phyloP scores from a whole-genome alignment of 2,888 invertebrate genomes.

The Eutolmus rufibarbis region DNA sequence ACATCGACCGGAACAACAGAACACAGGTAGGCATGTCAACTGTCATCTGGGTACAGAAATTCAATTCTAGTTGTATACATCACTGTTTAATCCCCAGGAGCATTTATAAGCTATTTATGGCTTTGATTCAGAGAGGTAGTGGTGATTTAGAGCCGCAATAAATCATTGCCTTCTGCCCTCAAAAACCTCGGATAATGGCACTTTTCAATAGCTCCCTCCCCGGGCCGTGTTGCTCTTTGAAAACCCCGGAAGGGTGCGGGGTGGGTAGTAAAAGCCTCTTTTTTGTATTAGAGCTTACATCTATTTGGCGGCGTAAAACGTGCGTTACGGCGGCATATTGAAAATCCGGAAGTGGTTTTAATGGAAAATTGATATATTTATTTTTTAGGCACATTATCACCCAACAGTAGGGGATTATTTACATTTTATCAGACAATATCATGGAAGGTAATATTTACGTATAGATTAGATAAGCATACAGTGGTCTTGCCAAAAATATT shows the following conservation, averaged over 20 bases:
- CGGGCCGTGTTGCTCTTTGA: background rate
- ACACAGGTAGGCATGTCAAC: background rate
- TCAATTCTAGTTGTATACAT: background rate
- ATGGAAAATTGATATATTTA: background rate
- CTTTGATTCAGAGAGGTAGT: background rate
- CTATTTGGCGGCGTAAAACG: background rate
- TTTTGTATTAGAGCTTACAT: background rate
- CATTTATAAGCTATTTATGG: background rate
- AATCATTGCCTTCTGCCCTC: background rate
- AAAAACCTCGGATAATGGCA: background rate
- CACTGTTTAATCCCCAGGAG: background rate
- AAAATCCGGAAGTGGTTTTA: background rate
- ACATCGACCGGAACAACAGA: background rate
- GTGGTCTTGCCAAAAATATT: background rate
- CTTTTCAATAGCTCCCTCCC: background rate
- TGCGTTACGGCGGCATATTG: background rate
- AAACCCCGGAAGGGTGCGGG: background rate
- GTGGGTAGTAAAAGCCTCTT: background rate
- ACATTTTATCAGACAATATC: background rate
- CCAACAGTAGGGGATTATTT: background rate
- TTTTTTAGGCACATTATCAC: background rate
- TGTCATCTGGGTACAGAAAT: background rate
- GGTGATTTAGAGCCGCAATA: background rate
- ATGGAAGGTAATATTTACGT: background rate
- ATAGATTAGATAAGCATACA: background rate